A percentile compares a stretch with the other conserved stretches of the same genome.
Evolutionary conservation across 2,113 vertebrate species (phyloP).

Genomic region (Brienomyrus longianalis): DNA sequence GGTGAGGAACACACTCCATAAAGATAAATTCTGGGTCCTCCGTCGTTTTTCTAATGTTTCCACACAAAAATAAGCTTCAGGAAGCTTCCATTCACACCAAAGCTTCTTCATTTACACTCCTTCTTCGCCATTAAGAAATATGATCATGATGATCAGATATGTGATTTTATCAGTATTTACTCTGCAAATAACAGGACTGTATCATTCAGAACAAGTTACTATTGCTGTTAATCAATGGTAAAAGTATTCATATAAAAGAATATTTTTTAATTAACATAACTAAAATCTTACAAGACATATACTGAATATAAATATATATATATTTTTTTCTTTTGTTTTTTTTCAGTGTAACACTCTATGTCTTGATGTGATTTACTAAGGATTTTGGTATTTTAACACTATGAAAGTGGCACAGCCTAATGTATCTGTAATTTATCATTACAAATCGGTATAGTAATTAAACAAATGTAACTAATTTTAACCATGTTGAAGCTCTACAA

Average conservation of each 20-base stretch:
- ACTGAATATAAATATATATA: not conserved
- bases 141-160: not conserved
- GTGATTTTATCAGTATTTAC: not conserved
- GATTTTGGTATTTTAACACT: not conserved
- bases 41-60: not conserved
- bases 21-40: not conserved
- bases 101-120: not conserved
- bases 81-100: not conserved
- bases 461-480: not conserved
- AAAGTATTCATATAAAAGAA: not conserved
- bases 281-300: not conserved
- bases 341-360: not conserved
- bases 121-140: not conserved
- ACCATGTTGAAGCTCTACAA: not conserved
- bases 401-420: not conserved
- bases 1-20: not conserved
- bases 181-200: not conserved
- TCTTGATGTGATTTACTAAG: not conserved
- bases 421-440: not conserved
- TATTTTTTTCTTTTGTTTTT: too few relatives aligned
- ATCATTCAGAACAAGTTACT: not conserved
- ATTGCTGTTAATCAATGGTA: not conserved
- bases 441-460: not conserved
- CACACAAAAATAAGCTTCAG: not conserved
- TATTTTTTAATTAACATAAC: not conserved